phyloP scores from a whole-genome alignment of 2,888 invertebrate genomes.

The Miltochrista miniata region DNA sequence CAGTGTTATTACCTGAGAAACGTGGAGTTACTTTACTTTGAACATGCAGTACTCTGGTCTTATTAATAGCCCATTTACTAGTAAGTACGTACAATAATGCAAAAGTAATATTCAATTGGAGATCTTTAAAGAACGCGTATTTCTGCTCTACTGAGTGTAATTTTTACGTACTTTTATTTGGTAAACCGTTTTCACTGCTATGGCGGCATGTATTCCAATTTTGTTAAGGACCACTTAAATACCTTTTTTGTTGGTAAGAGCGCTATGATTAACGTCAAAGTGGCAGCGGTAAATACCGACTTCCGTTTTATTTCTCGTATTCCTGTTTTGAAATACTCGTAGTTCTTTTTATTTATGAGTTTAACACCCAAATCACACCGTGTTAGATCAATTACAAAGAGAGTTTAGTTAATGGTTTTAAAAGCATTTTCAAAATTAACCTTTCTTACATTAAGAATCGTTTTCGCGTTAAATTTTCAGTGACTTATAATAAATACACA shows the following conservation, averaged over 20 bases:
- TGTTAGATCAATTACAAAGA: no score
- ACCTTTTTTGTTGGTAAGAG: not conserved
- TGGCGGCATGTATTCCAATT: not conserved
- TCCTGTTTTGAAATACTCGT: not conserved
- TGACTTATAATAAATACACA: not conserved
- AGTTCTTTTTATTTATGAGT: not conserved
- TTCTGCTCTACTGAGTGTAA: not conserved
- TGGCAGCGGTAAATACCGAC: conserved; percentile 1
- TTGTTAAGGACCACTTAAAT: not conserved
- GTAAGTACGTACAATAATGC: conserved; percentile 20
- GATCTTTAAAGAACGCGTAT: not conserved
- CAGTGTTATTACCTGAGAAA: conserved; percentile 11
- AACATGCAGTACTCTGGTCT: conserved; percentile 6
- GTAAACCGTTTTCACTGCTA: no score
- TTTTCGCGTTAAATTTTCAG: no score
- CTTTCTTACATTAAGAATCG: no score
- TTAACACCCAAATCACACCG: not conserved
- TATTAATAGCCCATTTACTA: conserved; percentile 17
- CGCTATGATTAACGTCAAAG: conserved; percentile 3
- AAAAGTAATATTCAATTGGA: conserved; percentile 16
- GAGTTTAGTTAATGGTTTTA: no score
- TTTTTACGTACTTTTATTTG: not conserved
- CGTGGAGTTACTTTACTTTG: conserved; percentile 4
- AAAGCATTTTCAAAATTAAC: no score
- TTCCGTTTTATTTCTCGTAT: not conserved